Percentiles rank a stretch among this genome's conserved stretches.
Evolutionary conservation across 2,113 vertebrate genomes (phyloP).

Genomic region (Rhinichthys klamathensis): DNA sequence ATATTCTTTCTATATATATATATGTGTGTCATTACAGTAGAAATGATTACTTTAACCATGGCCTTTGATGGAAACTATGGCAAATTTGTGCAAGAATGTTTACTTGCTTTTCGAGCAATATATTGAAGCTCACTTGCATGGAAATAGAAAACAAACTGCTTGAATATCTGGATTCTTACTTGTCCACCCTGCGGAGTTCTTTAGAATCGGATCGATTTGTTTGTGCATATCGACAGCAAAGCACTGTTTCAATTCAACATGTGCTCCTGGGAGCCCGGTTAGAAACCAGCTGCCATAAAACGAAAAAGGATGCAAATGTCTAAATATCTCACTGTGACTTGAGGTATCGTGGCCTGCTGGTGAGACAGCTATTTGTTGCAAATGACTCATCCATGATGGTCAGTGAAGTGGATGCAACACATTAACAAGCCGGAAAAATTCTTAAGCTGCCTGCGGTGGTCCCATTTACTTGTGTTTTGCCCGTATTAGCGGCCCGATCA

Average conservation of each 20-base stretch:
- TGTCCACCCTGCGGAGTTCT: slow-evolving; percentile 31
- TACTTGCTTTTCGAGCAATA: background rate
- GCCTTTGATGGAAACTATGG: background rate
- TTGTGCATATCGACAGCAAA: slow-evolving; percentile 42
- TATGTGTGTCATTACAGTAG: too few species aligned
- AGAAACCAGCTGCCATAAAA: slow-evolving; percentile 33
- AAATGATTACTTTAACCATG: too few species aligned
- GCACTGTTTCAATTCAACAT: slow-evolving; percentile 6
- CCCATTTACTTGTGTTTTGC: background rate
- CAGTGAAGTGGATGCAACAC: slow-evolving; percentile 43
- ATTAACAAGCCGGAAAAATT: slow-evolving; percentile 34
- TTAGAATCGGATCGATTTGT: slow-evolving; percentile 48
- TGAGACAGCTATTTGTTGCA: slow-evolving; percentile 34
- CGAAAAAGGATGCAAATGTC: slow-evolving; percentile 30
- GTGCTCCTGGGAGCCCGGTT: slow-evolving; percentile 24
- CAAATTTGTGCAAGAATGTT: background rate
- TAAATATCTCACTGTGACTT: slow-evolving; percentile 38
- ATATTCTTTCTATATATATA: too few species aligned
- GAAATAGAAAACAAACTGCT: slow-evolving; percentile 33
- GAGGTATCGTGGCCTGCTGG: slow-evolving; percentile 31
- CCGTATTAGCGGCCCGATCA: slow-evolving; percentile 39
- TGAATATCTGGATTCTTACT: slow-evolving; percentile 13
- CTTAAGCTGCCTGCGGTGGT: background rate
- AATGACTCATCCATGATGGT: slow-evolving; percentile 32
- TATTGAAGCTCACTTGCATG: background rate